Evolutionary conservation across 2,888 invertebrate genomes (phyloP), one percentile per base, ranked within the genome.

Genomic region (Macrophya annulata): DNA sequence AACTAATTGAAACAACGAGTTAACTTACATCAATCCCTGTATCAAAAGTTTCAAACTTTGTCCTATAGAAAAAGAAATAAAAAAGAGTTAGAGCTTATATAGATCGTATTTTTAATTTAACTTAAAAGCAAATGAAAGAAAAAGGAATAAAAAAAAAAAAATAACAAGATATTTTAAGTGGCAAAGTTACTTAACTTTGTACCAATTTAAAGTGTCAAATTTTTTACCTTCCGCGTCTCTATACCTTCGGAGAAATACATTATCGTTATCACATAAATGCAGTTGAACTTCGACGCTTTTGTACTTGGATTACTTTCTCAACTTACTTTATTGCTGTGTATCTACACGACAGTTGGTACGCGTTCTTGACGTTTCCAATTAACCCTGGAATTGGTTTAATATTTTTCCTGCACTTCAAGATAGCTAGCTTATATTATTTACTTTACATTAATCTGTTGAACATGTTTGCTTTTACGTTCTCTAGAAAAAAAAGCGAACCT

Each of bases 381-480:
- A 68, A 68, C 68, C 68, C 68, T 37, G 68, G 68, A 68, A 68
- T 68, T 68, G 68, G 17, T 37, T 68, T 68, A 6, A 68, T 25
- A 10, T 68, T 17, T 37, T 37, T 68, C 68, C n/a, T n/a, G n/a
- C 37, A 68, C 68, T 12, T 6, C 6, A 37, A 37, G 37, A 68
- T 10, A 62, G 21, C 21, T 12, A 37, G 21, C 21, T 12, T 37
- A 1, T 6, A 62, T 62, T 21, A 62, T 25, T 62, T 12, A 62
- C 62, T 12, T 12, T 12, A 12, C 9, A 25, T 62, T 10, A 62
- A 25, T 62, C 10, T 62, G 25, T 12, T 55, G 15, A 1, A 68
- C 12, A 4, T 15, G 31, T 8, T 37, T 68, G 17, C 37, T 37
- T 15, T 37, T 6, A 68, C 37, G 17, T 4, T 37, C 4, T 37